A percentile compares a stretch with the other conserved stretches of the same genome.
These are phyloP conservation scores for Pyrocoelia pectoralis DNA, from an alignment of 2,888 invertebrate genomes.

Conservation along the genomic window DNA sequence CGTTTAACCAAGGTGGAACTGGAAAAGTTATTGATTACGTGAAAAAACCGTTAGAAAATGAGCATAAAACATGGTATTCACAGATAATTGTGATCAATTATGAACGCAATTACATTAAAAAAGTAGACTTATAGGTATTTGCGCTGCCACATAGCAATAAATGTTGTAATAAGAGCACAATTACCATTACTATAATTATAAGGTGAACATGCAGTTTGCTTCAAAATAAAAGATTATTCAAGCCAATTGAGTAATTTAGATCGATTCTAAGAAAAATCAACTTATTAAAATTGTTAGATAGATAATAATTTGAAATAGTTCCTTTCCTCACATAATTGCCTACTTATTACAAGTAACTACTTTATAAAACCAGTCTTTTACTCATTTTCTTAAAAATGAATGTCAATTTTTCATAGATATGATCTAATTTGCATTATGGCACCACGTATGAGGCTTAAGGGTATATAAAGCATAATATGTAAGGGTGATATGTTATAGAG, in stretches of 20 bases:
- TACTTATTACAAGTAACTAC: conserved; percentile 1
- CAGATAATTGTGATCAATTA: not conserved
- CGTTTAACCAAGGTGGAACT: too few relatives aligned
- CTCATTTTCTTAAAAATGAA: conserved; percentile 7
- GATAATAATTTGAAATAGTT: conserved; percentile 14
- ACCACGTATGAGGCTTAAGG: conserved; percentile 40
- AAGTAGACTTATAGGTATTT: not conserved
- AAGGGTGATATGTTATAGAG: conserved; percentile 41
- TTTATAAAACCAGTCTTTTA: not conserved
- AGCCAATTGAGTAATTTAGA: conserved; percentile 21
- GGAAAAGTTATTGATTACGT: too few relatives aligned
- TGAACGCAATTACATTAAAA: not conserved
- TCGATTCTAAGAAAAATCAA: conserved; percentile 20
- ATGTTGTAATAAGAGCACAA: not conserved
- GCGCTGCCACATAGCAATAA: not conserved
- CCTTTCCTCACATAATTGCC: conserved; percentile 1
- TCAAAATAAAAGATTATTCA: conserved; percentile 15
- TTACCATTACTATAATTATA: conserved; percentile 11
- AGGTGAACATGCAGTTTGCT: conserved; percentile 14
- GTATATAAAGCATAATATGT: conserved; percentile 32
- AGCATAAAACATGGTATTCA: too few relatives aligned
- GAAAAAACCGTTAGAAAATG: too few relatives aligned
- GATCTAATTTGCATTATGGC: conserved; percentile 38
- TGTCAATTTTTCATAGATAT: conserved; percentile 26
- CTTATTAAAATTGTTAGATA: not conserved